These are phyloP conservation scores for Callyntrura guangdongensis DNA, from an alignment of 2,888 invertebrate species.

Conservation along the genomic window DNA sequence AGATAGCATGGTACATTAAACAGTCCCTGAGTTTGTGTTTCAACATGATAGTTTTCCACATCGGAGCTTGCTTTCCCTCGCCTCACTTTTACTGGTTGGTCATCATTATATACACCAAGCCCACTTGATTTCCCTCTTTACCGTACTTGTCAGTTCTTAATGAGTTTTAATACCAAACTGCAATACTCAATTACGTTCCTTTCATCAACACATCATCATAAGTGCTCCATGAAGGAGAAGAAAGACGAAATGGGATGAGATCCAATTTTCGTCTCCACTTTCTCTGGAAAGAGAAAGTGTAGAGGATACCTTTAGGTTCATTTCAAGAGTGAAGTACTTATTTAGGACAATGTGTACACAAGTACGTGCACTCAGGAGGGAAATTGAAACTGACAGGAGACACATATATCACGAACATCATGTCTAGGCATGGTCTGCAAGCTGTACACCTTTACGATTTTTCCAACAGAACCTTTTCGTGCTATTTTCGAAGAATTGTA, in stretches of 20 bases:
- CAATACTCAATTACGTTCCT: neutral
- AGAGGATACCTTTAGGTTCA: neutral
- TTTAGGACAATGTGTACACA: neutral
- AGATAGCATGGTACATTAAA: neutral
- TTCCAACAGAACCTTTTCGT: neutral
- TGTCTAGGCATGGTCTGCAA: neutral
- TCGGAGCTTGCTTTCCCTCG: too few relatives aligned
- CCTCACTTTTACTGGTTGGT: too few relatives aligned
- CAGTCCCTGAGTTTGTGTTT: neutral
- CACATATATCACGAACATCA: neutral
- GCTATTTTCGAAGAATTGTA: neutral
- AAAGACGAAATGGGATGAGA: neutral
- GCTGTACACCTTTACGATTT: neutral
- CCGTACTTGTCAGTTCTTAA: neutral
- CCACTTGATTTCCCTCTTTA: too few relatives aligned
- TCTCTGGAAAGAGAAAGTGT: constrained; percentile 29
- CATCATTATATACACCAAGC: too few relatives aligned
- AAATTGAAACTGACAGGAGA: neutral
- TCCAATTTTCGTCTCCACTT: constrained; percentile 46
- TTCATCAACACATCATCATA: constrained; percentile 27
- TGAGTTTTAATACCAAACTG: neutral
- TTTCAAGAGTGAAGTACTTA: neutral
- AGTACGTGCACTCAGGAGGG: neutral
- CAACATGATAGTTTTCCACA: neutral
- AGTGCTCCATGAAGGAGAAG: neutral